These are phyloP conservation scores for Spilogale gracilis DNA, from an alignment of 2,113 vertebrate genomes.

Conservation along the genomic window DNA sequence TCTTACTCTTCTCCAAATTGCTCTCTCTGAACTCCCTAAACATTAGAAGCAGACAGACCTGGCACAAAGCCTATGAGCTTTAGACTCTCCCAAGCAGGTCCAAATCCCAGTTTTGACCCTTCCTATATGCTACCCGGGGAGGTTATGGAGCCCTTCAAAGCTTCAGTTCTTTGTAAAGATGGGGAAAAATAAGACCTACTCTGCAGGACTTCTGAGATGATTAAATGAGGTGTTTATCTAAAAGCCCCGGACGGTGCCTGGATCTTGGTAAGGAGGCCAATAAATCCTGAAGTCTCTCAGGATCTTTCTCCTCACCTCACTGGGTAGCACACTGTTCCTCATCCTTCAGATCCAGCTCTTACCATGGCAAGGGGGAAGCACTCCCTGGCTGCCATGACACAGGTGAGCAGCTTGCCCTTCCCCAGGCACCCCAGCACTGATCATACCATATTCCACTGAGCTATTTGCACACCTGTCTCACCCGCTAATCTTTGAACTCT, in stretches of 20 bases:
- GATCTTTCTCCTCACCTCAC: not conserved
- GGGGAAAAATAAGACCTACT: not conserved
- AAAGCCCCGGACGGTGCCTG: not conserved
- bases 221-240: not conserved
- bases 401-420: not conserved
- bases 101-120: not conserved
- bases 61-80: not conserved
- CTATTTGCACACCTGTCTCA: not conserved
- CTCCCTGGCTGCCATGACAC: not conserved
- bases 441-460: not conserved
- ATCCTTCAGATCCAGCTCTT: not conserved
- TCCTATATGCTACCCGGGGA: not conserved
- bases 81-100: not conserved
- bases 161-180: not conserved
- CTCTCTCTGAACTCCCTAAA: not conserved
- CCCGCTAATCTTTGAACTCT: not conserved
- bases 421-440: not conserved
- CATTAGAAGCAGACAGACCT: not conserved
- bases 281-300: not conserved
- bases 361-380: accelerated
- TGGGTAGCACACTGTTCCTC: not conserved
- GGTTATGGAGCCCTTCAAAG: not conserved
- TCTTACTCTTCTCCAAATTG: not conserved
- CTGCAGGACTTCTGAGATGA: not conserved
- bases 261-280: not conserved